Percentiles rank a stretch among this genome's conserved stretches.
phyloP scores from a whole-genome alignment of 2,888 invertebrate species.

The Sarcophaga caerulescens region DNA sequence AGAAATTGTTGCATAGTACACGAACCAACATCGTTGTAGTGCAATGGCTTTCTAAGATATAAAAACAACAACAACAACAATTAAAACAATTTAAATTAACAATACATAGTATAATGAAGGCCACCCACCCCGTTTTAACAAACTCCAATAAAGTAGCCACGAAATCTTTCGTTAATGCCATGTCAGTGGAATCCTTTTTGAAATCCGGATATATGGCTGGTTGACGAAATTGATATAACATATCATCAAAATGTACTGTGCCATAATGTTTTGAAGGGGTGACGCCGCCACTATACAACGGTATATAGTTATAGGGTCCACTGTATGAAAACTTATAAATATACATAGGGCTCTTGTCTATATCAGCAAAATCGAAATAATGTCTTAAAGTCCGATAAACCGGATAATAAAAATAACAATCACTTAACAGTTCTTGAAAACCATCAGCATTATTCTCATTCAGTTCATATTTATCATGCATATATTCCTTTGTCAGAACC shows the following conservation, averaged over 20 bases:
- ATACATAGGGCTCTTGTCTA: conserved; percentile 75
- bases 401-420: conserved; percentile 81
- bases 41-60: conserved; percentile 50
- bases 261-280: conserved; percentile 69
- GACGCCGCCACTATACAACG: conserved; percentile 68
- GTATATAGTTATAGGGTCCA: conserved; percentile 79
- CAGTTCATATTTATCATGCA: conserved; percentile 66
- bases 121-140: conserved; percentile 81
- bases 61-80: neutral
- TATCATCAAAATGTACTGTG: conserved; percentile 82
- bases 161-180: conserved; percentile 77
- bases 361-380: conserved; percentile 65
- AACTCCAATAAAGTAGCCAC: conserved; percentile 81
- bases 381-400: conserved; percentile 75
- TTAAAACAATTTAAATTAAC: no score
- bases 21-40: conserved; percentile 37
- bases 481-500: conserved; percentile 65
- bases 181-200: conserved; percentile 75
- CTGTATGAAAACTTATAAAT: conserved; percentile 81
- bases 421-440: conserved; percentile 79
- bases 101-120: no score
- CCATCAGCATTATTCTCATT: conserved; percentile 23
- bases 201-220: conserved; percentile 78
- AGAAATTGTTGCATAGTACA: conserved; percentile 69
- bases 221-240: conserved; percentile 81